A percentile compares a stretch with the other conserved stretches of the same genome.
These are phyloP conservation scores for Lordiphosa collinella DNA, from an alignment of 1,140 invertebrate species.

Conservation along the genomic window DNA sequence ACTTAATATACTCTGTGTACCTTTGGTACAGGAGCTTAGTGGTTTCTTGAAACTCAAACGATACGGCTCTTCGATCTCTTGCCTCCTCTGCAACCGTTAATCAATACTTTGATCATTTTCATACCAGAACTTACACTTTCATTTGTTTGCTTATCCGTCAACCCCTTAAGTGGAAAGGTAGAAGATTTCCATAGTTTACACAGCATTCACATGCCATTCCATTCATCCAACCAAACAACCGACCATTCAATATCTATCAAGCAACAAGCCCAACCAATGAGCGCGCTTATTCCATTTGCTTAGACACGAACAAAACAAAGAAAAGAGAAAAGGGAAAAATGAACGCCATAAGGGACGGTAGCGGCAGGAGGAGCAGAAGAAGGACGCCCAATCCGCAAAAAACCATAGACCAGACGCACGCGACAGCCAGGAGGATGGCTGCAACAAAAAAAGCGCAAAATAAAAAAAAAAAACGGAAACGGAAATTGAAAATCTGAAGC, in stretches of 20 bases:
- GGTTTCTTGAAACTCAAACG: too few relatives aligned
- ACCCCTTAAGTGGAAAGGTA: background rate
- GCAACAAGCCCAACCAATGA: slow-evolving; percentile 68
- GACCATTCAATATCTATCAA: slow-evolving; percentile 22
- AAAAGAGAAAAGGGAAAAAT: background rate
- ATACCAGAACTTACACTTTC: background rate
- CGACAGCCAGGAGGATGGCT: slow-evolving; percentile 3
- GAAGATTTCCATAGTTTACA: slow-evolving; percentile 33
- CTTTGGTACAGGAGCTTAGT: too few relatives aligned
- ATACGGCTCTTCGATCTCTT: too few relatives aligned
- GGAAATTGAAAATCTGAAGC: slow-evolving; percentile 77
- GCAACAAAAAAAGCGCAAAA: slow-evolving; percentile 30
- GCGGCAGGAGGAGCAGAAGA: background rate
- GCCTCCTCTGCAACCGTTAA: too few relatives aligned
- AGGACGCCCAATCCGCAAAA: slow-evolving; percentile 6
- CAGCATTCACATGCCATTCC: slow-evolving; percentile 9
- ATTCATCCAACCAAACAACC: slow-evolving; percentile 12
- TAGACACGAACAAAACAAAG: slow-evolving; percentile 65
- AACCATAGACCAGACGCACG: slow-evolving; percentile 1
- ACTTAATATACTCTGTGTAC: too few relatives aligned
- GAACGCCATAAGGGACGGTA: too few relatives aligned
- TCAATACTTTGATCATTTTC: too few relatives aligned
- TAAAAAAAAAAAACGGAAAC: slow-evolving; percentile 48
- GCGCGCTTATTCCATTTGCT: slow-evolving; percentile 76
- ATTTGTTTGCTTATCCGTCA: background rate